Base-by-base conservation (phyloP, 2,888 invertebrate genomes). In the Rhagophthalmus giganteus region DNA sequence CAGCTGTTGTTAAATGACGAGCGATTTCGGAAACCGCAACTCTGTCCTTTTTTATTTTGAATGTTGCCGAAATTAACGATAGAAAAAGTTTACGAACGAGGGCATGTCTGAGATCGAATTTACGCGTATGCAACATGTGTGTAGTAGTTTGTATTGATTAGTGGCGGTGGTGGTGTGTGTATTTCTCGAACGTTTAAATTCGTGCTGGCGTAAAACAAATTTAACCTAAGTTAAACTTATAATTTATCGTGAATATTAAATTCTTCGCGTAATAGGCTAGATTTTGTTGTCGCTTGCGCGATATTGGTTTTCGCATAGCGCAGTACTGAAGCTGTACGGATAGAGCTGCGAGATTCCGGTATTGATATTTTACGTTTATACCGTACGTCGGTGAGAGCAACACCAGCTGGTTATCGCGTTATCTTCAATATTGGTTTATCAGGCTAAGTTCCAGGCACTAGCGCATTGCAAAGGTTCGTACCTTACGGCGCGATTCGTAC, bases 381-480 rank as follows among this genome's bases (percentile, higher is more conserved):
- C 61, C 51, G 59, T 57, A 52, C 37, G 64, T 67, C 57, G 67
- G 71, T 71, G 70, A 68, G 68, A 69, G 50, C 59, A 54, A 62
- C 62, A 50, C 54, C 50, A 63, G 58, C 51, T 39, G 46, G 55
- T 57, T 55, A 28, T 25, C 35, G 51, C 31, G 35, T 25, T 28
- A 31, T 25, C 12, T 31, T 50, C 35, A 27, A 40, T 37, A 15
- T 30, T 30, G 30, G 60, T 54, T 50, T 60, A 63, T 66, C 60
- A 59, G 58, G 64, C 68, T 62, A 64, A 67, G 63, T 67, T 69
- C 70, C 69, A 66, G 68, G 69, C 67, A 66, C 63, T 58, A 59
- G 66, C 70, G 69, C 68, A 68, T 66, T 67, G 64, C 66, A 62
- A 66, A 69, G 65, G 62, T 68, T 57, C 60, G 60, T 57, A 62